Evolutionary conservation across 2,113 vertebrate genomes (phyloP), one percentile per base, ranked within the genome.

Genomic region (Zosterops borbonicus): DNA sequence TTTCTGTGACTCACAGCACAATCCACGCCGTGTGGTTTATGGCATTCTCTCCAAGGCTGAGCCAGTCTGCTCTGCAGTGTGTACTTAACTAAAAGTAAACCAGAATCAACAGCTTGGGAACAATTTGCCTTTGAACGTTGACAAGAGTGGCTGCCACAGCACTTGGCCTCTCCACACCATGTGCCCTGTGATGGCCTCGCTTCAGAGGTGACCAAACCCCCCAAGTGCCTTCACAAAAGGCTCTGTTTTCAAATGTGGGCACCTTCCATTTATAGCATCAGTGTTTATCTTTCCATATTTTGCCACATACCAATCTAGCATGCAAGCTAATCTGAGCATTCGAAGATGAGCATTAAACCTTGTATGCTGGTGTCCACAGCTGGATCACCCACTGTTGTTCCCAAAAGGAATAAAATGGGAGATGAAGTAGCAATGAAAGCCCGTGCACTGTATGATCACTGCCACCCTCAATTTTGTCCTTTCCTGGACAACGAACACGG

Each of bases 41-140:
- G 13, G 91, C 15, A 4, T 10, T 50, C 65, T 77, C 82, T 81
- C 19, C 46, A 44, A 47, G 55, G 53, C 60, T 62, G 47, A 55
- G 82, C 17, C 21, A 31, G 85, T 50, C 82, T 76, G 59, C 82
- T 67, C 80, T 0, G 0, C 44, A 47, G 31, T 7, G 37, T 91
- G 74, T 92, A 90, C 52, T 93, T 91, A 95, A 83, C 87, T 64
- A 50, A 83, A 89, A 83, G 19, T 58, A 83, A 92, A 76, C 82
- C 62, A 60, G 65, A 75, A 82, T 91, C 75, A 74, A 23, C 87
- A 95, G 53, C 74, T 77, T 2, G 28, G 71, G 50, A 90, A 95
- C 82, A 96, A 63, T 35, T 41, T 0, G 9, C 74, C 83, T 94
- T 93, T 95, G 93, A 97, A 89, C 5, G 3, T 56, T 0, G 2